Base-by-base conservation (phyloP, 2,113 vertebrate species). In the Chiloscyllium plagiosum region DNA sequence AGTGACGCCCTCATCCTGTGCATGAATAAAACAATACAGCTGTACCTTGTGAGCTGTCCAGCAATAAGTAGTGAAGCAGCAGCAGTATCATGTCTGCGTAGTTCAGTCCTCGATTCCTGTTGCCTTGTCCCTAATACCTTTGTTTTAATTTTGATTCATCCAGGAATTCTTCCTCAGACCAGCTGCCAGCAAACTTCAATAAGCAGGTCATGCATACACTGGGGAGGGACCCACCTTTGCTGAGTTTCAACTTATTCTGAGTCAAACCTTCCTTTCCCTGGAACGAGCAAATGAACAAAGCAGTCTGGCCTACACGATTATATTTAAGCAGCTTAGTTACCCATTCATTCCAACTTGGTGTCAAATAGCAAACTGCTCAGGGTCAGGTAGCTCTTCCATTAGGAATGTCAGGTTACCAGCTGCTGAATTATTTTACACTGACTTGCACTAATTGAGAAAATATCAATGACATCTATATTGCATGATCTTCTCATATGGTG, bases 301-400 rank as follows among this genome's bases (percentile, higher is more conserved):
- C 61, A 7, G 89, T 93, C 15, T 2, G 0, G n/a, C 8, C 89
- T 19, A 1, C n/a, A 1, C 2, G 20, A 66, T 37, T 37, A 2
- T 17, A 20, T 68, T 37, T 42, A 37, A 93, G 66, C 56, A 6
- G 61, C 89, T 37, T 93, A 10, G 66, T 93, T 93, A 93, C 65
- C n/a, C 66, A 68, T 93, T 93, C 61, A 93, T 68, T 93, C 33
- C 20, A n/a, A 17, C 17, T n/a, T 37, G 89, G 89, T 22, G 61
- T 93, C 33, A 68, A 93, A 68, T 93, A 93, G 66, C 89, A 93
- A 93, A 68, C 89, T 37, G 61, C 17, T 90, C 52, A 33, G 33
- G 15, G 3, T 92, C 89, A 92, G 29, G 1, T 56, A 61, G 15
- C 13, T 33, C 15, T 90, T 90, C 52, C 87, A 90, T 29, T 6